Evolutionary conservation across 2,888 invertebrate genomes (phyloP), one percentile per base, ranked within the genome.

Genomic region (Carcina quercana): DNA sequence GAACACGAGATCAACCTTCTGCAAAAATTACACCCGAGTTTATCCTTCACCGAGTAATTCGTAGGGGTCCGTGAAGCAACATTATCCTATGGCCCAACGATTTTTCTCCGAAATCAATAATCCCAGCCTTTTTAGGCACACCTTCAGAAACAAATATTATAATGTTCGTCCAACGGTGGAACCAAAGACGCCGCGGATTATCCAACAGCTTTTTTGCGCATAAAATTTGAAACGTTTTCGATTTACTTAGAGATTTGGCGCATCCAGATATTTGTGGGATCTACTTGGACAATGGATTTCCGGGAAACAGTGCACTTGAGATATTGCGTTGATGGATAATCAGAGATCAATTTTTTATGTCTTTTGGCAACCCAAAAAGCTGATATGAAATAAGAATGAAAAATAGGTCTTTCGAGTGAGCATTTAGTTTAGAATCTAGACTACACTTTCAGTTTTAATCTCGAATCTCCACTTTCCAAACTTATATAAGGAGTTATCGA

Each of bases 111-210:
- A 83, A 82, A 74, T 74, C 74, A 71, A 73, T 80, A 79, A 83
- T 74, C 80, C 68, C 40, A 43, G 50, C 60, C 58, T 70, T 80
- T 79, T 79, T 82, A 63, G 59, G 55, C 59, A 57, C 59, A 60
- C 50, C 59, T 59, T 58, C 50, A 68, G 74, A 82, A 80, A 78
- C 78, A 76, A 79, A 74, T 66, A 72, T 68, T 53, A 54, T 59
- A 56, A 50, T 53, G 51, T 53, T 55, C 58, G 55, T 53, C 53
- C 51, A 46, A 53, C 46, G 58, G 46, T 42, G 46, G 45, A 71
- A 64, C 78, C 78, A 83, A 83, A 82, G 80, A 56, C 25, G 63
- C 83, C 83, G 83, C 80, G 76, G 79, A 73, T 79, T 72, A 76
- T 64, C 57, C 33, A 49, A 64, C 57, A 55, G 66, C 65, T 73